Base-by-base conservation (phyloP, 2,113 vertebrate genomes). In the Patagioenas fasciata region DNA sequence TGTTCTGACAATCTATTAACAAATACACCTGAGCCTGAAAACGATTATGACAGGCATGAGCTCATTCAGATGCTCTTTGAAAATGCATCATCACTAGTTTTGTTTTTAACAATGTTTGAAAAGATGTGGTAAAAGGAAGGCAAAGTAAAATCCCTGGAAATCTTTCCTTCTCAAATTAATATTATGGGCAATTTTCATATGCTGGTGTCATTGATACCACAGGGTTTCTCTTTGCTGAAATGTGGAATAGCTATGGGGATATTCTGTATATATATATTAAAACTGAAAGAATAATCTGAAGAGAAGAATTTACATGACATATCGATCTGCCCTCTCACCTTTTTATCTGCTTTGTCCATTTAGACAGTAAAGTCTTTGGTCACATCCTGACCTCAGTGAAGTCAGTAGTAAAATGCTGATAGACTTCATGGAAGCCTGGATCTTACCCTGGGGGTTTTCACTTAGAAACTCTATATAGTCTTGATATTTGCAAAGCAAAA, bases 401-500 rank as follows among this genome's bases (percentile, higher is more conserved):
- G 54, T 91, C 82, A 85, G 79, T 57, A 79, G 29, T 28, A 48
- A 93, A 87, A 72, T 61, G 51, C 40, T 79, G 36, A 82, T 85
- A 88, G 72, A 91, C 88, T 89, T 57, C 67, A 77, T 40, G 13
- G 16, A 65, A 70, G 34, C 56, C 40, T 77, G 84, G 26, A 56
- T 93, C 54, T 82, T 44, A 38, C 48, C 32, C 72, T 31, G 11
- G 53, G 34, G 48, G 4, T 13, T 92, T 89, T 67, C 53, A 53
- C 54, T 79, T 47, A 65, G 50, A 36, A 79, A 62, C 8, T 79
- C 40, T 40, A 26, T 53, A 10, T 53, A 75, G 44, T 50, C 17
- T 64, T 82, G 87, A 70, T 94, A 94, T 92, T 95, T 95, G 82
- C 58, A 73, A 89, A 95, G 89, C n/a, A 92, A 92, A 92, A 75